Evolutionary conservation across 2,888 invertebrate species (phyloP), one percentile per base, ranked within the genome.

Genomic region (Meteorus colon): DNA sequence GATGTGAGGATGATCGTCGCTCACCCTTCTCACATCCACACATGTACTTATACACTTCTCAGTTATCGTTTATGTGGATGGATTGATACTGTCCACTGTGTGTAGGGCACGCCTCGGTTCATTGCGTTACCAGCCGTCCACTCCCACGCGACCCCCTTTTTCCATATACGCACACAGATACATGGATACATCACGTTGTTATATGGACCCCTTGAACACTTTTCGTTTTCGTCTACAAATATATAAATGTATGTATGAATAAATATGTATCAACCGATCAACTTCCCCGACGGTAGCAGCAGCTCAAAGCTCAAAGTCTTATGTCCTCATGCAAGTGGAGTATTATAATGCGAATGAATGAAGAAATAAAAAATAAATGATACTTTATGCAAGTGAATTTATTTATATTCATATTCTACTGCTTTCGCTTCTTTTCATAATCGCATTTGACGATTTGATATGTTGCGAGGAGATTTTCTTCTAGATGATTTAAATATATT

Each of bases 71-170:
- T 87, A 87, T 84, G 87, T 86, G 87, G 87, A 87, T 88, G 87
- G 86, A 88, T 88, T 87, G 88, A 88, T 87, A 87, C 87, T 86
- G 88, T 84, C 85, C 85, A 85, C 83, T 84, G 87, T 87, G 87
- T 88, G 88, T 87, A 84, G 85, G 87, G 87, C 88, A 87, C 87
- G 85, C 85, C 85, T 87, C 86, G 87, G 86, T 87, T 85, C 88
- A 85, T 84, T 86, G 88, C 86, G 86, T 85, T 84, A 87, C 86
- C 87, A 87, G 86, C 87, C 91, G 92, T 91, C 91, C 89, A 90
- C 86, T 87, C 90, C 90, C 90, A 89, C 89, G 86, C 88, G 84
- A 87, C 85, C 84, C 86, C 86, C 79, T 82, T 84, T 84, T 81
- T 84, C 87, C 86, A 86, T 85, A 80, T 78, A 88, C 86, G 86